Evolutionary conservation across 2,113 vertebrate genomes (phyloP).

Genomic region (Chamaea fasciata): DNA sequence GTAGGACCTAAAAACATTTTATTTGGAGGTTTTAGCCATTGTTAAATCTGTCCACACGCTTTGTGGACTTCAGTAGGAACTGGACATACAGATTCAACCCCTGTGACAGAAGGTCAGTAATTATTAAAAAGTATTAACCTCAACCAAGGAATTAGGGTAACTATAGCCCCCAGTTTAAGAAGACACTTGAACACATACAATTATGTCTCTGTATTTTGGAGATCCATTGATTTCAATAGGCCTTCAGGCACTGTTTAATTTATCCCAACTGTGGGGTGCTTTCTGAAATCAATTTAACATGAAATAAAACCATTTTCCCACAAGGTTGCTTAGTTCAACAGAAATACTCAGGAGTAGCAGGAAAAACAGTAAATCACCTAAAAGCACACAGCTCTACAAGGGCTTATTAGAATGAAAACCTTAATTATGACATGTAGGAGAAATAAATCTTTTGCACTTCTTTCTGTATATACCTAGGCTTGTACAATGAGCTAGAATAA

Average conservation of each 20-base stretch:
- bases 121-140: background rate
- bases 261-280: background rate
- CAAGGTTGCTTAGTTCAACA: background rate
- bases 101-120: background rate
- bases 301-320: background rate
- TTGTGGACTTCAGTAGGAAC: background rate
- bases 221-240: background rate
- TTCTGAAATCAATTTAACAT: conserved; percentile 1
- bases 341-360: background rate
- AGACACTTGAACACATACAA: background rate
- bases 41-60: background rate
- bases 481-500: background rate
- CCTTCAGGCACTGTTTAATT: background rate
- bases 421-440: background rate
- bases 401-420: background rate
- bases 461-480: background rate
- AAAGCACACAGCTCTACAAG: background rate
- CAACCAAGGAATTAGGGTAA: background rate
- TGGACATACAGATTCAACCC: background rate
- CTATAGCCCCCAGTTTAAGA: background rate
- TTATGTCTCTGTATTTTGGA: background rate
- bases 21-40: background rate
- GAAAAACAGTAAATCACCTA: background rate
- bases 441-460: background rate
- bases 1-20: background rate